A percentile compares a stretch with the other conserved stretches of the same genome.
Conservation (phyloP, 1,140 invertebrate genomes). For the Caenorhabditis tropicalis region DNA sequence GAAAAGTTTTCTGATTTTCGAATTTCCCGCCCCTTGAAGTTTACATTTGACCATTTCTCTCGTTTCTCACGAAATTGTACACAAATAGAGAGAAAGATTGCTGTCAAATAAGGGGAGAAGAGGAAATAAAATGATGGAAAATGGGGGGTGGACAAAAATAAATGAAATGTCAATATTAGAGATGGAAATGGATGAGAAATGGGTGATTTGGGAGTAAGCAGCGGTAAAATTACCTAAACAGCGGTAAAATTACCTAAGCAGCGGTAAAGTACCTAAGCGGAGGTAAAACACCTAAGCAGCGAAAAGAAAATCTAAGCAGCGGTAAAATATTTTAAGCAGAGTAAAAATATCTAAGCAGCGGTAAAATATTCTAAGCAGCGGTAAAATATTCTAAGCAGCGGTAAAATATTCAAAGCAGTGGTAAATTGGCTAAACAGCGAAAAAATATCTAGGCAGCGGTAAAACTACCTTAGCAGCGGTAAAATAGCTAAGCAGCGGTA, state of each 20-base stretch:
- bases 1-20: neutral
- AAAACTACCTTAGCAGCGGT: too few relatives aligned
- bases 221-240: too few relatives aligned
- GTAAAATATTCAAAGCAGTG: neutral
- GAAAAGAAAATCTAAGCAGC: too few relatives aligned
- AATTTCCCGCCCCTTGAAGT: neutral
- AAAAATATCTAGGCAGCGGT: too few relatives aligned
- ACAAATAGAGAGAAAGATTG: neutral
- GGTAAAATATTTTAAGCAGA: neutral
- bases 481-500: neutral
- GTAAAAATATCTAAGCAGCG: neutral
- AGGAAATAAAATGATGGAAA: too few relatives aligned
- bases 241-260: too few relatives aligned
- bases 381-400: neutral
- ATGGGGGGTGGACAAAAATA: too few relatives aligned
- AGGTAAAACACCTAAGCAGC: too few relatives aligned
- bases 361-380: neutral
- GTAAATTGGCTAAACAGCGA: neutral
- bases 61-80: neutral
- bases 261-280: too few relatives aligned
- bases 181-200: neutral
- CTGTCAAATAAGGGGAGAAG: neutral
- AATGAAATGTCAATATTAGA: constrained; percentile 36
- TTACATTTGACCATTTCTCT: constrained; percentile 14
- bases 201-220: too few relatives aligned